Base-by-base conservation (phyloP, 2,113 vertebrate genomes). In the Chlorodrepanis virens region DNA sequence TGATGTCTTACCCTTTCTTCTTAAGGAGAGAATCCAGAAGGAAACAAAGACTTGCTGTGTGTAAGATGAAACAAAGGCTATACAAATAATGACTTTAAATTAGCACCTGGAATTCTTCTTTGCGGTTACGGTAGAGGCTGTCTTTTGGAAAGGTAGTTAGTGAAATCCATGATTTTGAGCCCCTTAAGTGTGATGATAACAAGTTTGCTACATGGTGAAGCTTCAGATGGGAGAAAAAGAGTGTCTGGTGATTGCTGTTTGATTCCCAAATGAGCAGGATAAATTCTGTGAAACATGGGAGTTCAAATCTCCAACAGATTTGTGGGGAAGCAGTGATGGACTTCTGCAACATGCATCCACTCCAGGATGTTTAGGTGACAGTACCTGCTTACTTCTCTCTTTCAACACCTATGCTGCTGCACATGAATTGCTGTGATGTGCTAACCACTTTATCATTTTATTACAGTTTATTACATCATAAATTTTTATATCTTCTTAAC, bases 401-500 rank as follows among this genome's bases (percentile, higher is more conserved):
- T 97, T 95, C 81, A 90, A 86, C 82, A 96, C 92, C 87, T 97
- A 29, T 95, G 61, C 78, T 92, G 54, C 60, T 96, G 54, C 87
- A 85, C 76, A 87, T 81, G 95, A 96, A 97, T 77, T 89, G 61
- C 93, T 97, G 87, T 96, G 94, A 97, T 96, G 80, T 89, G 76
- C 92, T 95, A 95, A 93, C 95, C 94, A 96, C 94, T 97, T 97
- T 88, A 98, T 98, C 97, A 98, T 98, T 98, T 98, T 98, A 98
- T 97, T 97, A 94, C 91, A 85, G 82, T 98, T 98, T 98, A 98
- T 97, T 98, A 98, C 97, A 97, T 97, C 97, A 98, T 98, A 98
- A 98, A 98, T 97, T 98, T 98, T 98, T 98, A 98, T 97, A 96
- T 98, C 97, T 98, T 97, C 94, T 97, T 98, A 98, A 98, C n/a